phyloP scores from a whole-genome alignment of 53 echinoderm and acorn worm genomes.

The Echinarachnius parma region DNA sequence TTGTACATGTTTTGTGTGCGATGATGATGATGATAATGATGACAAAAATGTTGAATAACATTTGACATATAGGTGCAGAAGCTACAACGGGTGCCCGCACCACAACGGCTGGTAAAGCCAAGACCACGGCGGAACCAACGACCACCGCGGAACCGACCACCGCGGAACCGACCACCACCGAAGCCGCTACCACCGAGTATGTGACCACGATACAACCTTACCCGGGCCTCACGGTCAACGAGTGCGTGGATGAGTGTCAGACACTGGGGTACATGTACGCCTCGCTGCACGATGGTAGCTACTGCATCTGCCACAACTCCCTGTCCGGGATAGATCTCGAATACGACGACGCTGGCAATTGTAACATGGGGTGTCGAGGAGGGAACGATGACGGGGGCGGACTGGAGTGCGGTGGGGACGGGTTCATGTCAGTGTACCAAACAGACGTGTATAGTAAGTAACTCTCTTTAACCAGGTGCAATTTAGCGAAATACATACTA shows the following conservation, averaged over 20 bases:
- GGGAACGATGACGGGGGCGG: slow-evolving; percentile 65
- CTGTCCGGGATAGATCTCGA: slow-evolving; percentile 34
- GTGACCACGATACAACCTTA: slow-evolving; percentile 51
- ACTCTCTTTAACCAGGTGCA: too few species aligned
- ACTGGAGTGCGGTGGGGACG: slow-evolving; percentile 57
- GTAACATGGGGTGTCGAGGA: slow-evolving; percentile 61
- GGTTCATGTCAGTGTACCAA: slow-evolving; percentile 51
- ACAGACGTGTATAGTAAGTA: slow-evolving; percentile 44
- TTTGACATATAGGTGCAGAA: background rate
- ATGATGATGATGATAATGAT: too few species aligned
- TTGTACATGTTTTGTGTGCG: too few species aligned
- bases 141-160: slow-evolving; percentile 20
- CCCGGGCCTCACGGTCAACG: slow-evolving; percentile 54
- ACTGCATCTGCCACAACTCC: slow-evolving; percentile 62
- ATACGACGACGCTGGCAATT: slow-evolving; percentile 16
- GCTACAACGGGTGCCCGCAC: background rate
- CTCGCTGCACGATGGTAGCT: slow-evolving; percentile 49
- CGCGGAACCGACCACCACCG: background rate
- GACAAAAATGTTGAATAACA: background rate
- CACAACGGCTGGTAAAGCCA: background rate
- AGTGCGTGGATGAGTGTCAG: slow-evolving; percentile 61
- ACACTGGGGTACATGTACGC: slow-evolving; percentile 45
- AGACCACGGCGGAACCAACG: background rate
- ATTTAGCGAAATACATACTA: too few species aligned
- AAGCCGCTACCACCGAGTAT: slow-evolving; percentile 24